A percentile compares a stretch with the other conserved stretches of the same genome.
phyloP scores from a whole-genome alignment of 2,888 invertebrate species.

The Synanthedon vespiformis region DNA sequence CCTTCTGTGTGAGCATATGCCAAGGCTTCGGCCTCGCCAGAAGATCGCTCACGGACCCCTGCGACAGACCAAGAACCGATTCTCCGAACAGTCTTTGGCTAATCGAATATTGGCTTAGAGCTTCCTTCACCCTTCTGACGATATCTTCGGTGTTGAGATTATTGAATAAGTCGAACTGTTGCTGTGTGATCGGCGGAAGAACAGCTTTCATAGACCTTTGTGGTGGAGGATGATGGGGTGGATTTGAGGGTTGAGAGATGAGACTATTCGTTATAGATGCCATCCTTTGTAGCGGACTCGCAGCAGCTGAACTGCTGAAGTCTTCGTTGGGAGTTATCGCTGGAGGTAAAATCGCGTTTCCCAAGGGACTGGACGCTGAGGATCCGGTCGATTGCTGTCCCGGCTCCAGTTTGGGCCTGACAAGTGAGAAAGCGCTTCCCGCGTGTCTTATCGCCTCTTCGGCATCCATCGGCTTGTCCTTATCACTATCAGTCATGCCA shows the following conservation, averaged over 20 bases:
- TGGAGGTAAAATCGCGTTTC: conserved; percentile 87
- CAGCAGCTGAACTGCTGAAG: conserved; percentile 83
- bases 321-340: conserved; percentile 86
- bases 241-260: conserved; percentile 89
- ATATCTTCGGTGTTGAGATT: conserved; percentile 98
- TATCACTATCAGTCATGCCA: conserved; percentile 76
- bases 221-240: conserved; percentile 84
- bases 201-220: conserved; percentile 96
- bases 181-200: conserved; percentile 97
- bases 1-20: conserved; percentile 99
- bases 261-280: conserved; percentile 97
- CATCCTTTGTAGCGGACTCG: conserved; percentile 96
- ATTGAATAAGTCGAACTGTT: conserved; percentile 98
- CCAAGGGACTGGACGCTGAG: conserved; percentile 85
- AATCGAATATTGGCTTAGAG: conserved; percentile 94
- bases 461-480: conserved; percentile 71
- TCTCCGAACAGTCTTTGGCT: conserved; percentile 98
- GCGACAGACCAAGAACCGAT: conserved; percentile 94
- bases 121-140: conserved; percentile 95
- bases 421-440: conserved; percentile 88
- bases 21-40: conserved; percentile 98
- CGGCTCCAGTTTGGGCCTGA: conserved; percentile 87
- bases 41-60: conserved; percentile 97
- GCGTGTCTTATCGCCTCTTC: conserved; percentile 82
- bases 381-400: conserved; percentile 80